A percentile compares a stretch with the other conserved stretches of the same genome.
Conservation (phyloP, 2,888 invertebrate genomes). For the Cerastis leucographa region DNA sequence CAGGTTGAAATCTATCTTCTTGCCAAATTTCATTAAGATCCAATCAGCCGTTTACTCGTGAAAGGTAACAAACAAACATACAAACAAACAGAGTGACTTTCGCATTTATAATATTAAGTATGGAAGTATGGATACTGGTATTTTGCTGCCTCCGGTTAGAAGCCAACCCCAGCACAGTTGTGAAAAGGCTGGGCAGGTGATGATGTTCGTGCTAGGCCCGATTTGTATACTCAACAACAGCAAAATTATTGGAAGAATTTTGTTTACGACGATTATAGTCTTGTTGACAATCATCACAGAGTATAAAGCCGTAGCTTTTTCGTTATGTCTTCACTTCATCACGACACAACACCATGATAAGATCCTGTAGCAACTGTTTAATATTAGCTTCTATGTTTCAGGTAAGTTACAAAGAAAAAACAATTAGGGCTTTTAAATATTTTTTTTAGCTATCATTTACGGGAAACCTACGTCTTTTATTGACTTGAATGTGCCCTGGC, state of each 20-base stretch:
- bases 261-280: conserved; percentile 10
- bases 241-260: conserved; percentile 15
- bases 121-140: too few relatives aligned
- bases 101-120: too few relatives aligned
- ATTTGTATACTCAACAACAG: neutral
- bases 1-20: too few relatives aligned
- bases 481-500: too few relatives aligned
- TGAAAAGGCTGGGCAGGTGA: neutral
- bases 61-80: too few relatives aligned
- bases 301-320: conserved; percentile 6
- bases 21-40: too few relatives aligned
- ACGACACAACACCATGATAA: conserved; percentile 17
- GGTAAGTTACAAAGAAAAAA: conserved; percentile 7
- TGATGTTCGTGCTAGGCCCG: neutral
- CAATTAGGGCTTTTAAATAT: neutral
- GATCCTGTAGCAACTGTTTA: conserved; percentile 4
- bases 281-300: conserved; percentile 16
- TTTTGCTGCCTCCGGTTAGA: neutral
- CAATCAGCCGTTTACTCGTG: too few relatives aligned
- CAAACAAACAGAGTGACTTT: too few relatives aligned
- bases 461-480: too few relatives aligned
- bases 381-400: conserved; percentile 14
- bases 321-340: neutral
- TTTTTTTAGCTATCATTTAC: too few relatives aligned
- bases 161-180: neutral